These are phyloP conservation scores for Phania funesta DNA, from an alignment of 2,888 invertebrate species.

Conservation along the genomic window DNA sequence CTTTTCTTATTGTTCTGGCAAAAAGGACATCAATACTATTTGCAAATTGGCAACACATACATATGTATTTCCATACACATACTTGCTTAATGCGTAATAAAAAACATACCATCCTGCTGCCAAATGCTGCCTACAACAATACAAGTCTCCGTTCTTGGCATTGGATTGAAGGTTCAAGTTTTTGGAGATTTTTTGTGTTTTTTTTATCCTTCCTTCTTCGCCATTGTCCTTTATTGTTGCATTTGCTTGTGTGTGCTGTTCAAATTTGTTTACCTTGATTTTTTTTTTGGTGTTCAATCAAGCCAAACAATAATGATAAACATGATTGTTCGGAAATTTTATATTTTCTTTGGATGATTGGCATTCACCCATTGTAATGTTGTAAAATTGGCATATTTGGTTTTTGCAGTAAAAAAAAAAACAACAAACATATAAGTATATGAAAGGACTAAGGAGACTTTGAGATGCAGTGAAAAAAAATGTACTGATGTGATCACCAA, in stretches of 20 bases:
- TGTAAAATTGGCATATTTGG: neutral
- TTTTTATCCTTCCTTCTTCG: neutral
- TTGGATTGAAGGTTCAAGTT: slow-evolving; percentile 36
- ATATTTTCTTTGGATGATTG: slow-evolving; percentile 20
- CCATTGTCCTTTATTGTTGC: slow-evolving; percentile 10
- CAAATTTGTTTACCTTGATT: slow-evolving; percentile 26
- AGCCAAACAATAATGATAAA: slow-evolving; percentile 66
- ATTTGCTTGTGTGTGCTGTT: slow-evolving; percentile 14
- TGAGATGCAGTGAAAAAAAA: too few species aligned
- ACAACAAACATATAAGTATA: too few species aligned
- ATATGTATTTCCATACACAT: neutral
- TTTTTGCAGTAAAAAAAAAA: neutral
- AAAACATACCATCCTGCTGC: too few species aligned
- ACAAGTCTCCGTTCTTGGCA: slow-evolving; percentile 33
- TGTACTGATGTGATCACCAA: too few species aligned
- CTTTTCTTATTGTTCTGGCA: neutral
- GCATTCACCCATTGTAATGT: slow-evolving; percentile 30
- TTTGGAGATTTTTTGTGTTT: slow-evolving; percentile 14
- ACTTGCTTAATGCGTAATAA: neutral
- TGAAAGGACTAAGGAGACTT: too few species aligned
- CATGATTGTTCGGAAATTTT: slow-evolving; percentile 48
- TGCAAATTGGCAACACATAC: neutral
- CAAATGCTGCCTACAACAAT: neutral
- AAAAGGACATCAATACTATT: slow-evolving; percentile 4
- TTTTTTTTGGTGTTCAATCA: slow-evolving; percentile 62